Percentiles rank a stretch among this genome's conserved stretches.
Evolutionary conservation across 1,140 invertebrate species (phyloP).

Genomic region (Dendroctonus ponderosae): DNA sequence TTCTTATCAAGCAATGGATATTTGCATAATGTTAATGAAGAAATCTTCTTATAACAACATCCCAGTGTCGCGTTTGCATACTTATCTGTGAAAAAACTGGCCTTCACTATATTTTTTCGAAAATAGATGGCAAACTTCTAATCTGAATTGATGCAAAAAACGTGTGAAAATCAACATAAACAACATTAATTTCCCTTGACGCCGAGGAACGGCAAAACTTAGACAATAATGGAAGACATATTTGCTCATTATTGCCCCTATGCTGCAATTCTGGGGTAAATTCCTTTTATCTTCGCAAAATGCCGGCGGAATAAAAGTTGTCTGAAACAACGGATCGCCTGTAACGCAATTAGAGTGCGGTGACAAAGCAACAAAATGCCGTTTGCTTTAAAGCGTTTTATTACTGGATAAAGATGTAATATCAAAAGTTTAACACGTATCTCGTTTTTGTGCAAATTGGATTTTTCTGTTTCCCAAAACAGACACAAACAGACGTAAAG

Average conservation of each 20-base stretch:
- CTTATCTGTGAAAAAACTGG: no score
- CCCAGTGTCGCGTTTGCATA: no score
- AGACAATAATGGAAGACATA: slow-evolving; percentile 6
- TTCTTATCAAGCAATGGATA: no score
- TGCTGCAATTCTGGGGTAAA: background rate
- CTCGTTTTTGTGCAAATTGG: slow-evolving; percentile 11
- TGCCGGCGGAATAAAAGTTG: slow-evolving; percentile 20
- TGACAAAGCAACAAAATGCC: slow-evolving; percentile 19
- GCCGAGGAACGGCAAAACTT: no score
- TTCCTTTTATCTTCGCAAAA: slow-evolving; percentile 8
- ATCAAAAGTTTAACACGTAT: slow-evolving; percentile 8
- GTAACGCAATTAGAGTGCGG: slow-evolving; percentile 23
- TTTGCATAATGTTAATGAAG: no score
- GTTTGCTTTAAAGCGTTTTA: slow-evolving; percentile 21
- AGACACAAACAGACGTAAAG: no score
- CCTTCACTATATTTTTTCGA: no score
- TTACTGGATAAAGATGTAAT: slow-evolving; percentile 20
- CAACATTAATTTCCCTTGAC: no score
- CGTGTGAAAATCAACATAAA: no score
- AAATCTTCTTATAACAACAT: no score
- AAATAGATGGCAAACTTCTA: no score
- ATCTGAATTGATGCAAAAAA: no score
- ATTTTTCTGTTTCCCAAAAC: slow-evolving; percentile 12
- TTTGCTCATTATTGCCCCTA: slow-evolving; percentile 5
- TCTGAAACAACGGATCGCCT: slow-evolving; percentile 12